Base-by-base conservation (phyloP, 2,888 invertebrate genomes). In the Drosophila merina region DNA sequence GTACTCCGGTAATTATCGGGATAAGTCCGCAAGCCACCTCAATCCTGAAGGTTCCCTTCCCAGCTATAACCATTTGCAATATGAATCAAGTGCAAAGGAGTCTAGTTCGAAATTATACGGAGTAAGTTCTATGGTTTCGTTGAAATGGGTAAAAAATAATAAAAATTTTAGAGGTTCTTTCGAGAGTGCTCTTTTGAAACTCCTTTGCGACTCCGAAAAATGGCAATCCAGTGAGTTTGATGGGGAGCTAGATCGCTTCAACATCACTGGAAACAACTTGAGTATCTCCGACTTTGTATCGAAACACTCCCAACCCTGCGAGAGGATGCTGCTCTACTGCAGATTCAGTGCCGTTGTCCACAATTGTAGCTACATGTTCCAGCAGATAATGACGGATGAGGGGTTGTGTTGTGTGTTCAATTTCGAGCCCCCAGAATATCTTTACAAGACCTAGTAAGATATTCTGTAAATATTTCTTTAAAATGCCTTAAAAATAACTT, bases 361-460 rank as follows among this genome's bases (percentile, higher is more conserved):
- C 75, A 93, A 93, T 66, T 97, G 97, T 80, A 92, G 93, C 9
- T 93, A 94, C 45, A 87, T 96, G 64, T 96, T 97, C 90, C 95
- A 95, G 81, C 94, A 95, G 0, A 94, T 95, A 45, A 92, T 96
- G 58, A 96, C 97, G 0, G 97, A 97, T 81, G 96, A 96, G 89
- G 97, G 97, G 0, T 92, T 96, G 1, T 97, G 97, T 86, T 97
- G 97, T 89, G 95, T 95, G 2, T 97, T 97, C 87, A 97, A 97
- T 88, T 93, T 94, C 52, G 93, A 96, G 0, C 95, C 96, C 55
- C 92, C 94, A 0, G 63, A 78, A 7, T 79, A 81, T 52, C 49
- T 90, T 28, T 81, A 75, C 7, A 76, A 78, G 26, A 44, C 62
- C n/a, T 26, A 40, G 90, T 89, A 70, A 74, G 77, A 74, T 4